A percentile compares a stretch with the other conserved stretches of the same genome.
These are phyloP conservation scores for Cartodere bifasciata DNA, from an alignment of 2,888 invertebrate genomes.

Conservation along the genomic window DNA sequence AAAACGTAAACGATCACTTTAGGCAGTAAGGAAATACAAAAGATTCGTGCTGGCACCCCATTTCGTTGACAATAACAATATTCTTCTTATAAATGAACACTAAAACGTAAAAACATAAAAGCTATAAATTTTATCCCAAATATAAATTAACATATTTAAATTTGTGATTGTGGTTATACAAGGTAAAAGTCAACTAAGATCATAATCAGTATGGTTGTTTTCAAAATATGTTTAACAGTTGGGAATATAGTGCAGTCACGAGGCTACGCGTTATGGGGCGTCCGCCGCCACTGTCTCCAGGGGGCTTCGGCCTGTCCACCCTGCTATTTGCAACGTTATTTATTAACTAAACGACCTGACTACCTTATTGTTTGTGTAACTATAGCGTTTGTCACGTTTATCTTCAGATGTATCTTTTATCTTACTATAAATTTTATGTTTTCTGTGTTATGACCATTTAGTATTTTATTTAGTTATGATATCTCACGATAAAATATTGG, in stretches of 20 bases:
- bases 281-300: conserved; percentile 19
- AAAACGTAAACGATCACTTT: no score
- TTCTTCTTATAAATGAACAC: no score
- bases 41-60: conserved; percentile 36
- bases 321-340: conserved; percentile 33
- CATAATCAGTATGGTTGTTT: conserved; percentile 30
- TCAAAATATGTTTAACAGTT: conserved; percentile 19
- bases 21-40: no score
- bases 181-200: conserved; percentile 18
- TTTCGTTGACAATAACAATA: conserved; percentile 31
- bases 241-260: conserved; percentile 17
- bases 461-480: no score
- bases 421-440: conserved; percentile 36
- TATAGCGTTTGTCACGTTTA: conserved; percentile 36
- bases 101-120: no score
- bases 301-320: conserved; percentile 25
- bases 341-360: conserved; percentile 32
- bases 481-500: no score
- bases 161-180: conserved; percentile 16
- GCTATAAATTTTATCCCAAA: conserved; percentile 23
- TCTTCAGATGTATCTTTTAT: conserved; percentile 36
- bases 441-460: conserved; percentile 35
- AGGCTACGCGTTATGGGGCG: conserved; percentile 19
- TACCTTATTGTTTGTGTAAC: conserved; percentile 37
- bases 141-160: conserved; percentile 31